phyloP scores from a whole-genome alignment of 2,797 vertebrate genomes.

The Meriones psammophilus region DNA sequence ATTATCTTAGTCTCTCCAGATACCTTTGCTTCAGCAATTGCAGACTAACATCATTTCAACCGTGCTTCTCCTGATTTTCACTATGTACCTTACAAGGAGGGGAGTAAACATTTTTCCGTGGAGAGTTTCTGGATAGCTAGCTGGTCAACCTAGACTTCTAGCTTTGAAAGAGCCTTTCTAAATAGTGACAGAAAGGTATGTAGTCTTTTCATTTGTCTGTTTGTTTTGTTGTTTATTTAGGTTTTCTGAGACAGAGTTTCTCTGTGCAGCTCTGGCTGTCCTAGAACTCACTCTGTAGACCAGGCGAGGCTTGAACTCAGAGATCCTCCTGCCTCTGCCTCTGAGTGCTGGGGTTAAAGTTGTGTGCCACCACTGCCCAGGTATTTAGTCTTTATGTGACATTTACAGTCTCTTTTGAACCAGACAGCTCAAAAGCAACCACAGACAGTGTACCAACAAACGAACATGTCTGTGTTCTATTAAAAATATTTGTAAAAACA shows the following conservation, averaged over 20 bases:
- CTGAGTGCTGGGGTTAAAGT: not conserved
- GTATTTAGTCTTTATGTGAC: slow-evolving; percentile 38
- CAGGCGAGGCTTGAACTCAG: not conserved
- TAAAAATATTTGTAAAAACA: slow-evolving; percentile 63
- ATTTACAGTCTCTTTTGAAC: not conserved
- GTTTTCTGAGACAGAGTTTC: not conserved
- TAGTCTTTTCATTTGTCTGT: not conserved
- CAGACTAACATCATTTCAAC: not conserved
- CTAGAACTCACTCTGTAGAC: not conserved
- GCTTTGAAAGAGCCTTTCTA: not conserved
- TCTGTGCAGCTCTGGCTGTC: not conserved
- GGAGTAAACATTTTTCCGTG: slow-evolving; percentile 37
- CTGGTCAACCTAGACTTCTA: slow-evolving; percentile 58
- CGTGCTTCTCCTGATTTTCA: slow-evolving; percentile 47
- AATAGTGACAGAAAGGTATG: not conserved
- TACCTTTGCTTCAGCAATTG: slow-evolving; percentile 3
- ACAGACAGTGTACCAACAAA: slow-evolving; percentile 20
- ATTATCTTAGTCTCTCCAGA: slow-evolving; percentile 37
- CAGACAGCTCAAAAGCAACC: slow-evolving; percentile 26
- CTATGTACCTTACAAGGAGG: slow-evolving; percentile 35
- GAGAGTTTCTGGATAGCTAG: slow-evolving; percentile 1
- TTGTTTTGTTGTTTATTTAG: not conserved
- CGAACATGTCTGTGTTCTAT: slow-evolving; percentile 24
- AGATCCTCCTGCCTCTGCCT: not conserved
- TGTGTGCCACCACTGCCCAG: not conserved